Evolutionary conservation across 2,888 invertebrate species (phyloP).

Genomic region (Synergus gifuensis): DNA sequence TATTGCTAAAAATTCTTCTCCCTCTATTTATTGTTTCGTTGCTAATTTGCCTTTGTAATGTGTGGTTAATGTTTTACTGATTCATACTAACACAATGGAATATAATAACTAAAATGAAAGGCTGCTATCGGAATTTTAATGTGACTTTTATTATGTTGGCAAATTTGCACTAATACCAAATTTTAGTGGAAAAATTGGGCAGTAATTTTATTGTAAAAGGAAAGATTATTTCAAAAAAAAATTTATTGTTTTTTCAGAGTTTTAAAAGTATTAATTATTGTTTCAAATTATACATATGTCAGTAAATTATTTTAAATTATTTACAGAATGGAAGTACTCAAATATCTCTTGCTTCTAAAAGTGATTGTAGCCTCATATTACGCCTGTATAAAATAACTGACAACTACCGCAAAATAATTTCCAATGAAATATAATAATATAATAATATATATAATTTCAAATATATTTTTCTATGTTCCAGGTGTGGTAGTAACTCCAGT

Average conservation of each 20-base stretch:
- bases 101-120: background rate
- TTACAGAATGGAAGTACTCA: too few relatives aligned
- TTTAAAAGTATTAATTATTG: too few relatives aligned
- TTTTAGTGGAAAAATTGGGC: background rate
- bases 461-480: constrained; percentile 61
- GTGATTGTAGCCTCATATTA: too few relatives aligned
- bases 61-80: background rate
- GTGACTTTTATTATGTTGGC: background rate
- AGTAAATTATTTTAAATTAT: too few relatives aligned
- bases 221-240: too few relatives aligned
- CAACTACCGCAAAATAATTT: background rate
- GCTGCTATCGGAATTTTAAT: background rate
- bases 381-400: too few relatives aligned
- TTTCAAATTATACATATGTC: too few relatives aligned
- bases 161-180: background rate
- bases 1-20: background rate
- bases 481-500: constrained; percentile 81
- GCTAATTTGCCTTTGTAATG: constrained; percentile 11
- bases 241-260: too few relatives aligned
- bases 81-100: background rate
- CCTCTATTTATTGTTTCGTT: background rate
- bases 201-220: background rate
- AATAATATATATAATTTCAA: background rate
- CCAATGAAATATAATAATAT: background rate
- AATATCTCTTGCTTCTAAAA: too few relatives aligned